These are phyloP conservation scores for Amphiprion ocellaris DNA, from an alignment of 2,113 vertebrate species.

Conservation along the genomic window DNA sequence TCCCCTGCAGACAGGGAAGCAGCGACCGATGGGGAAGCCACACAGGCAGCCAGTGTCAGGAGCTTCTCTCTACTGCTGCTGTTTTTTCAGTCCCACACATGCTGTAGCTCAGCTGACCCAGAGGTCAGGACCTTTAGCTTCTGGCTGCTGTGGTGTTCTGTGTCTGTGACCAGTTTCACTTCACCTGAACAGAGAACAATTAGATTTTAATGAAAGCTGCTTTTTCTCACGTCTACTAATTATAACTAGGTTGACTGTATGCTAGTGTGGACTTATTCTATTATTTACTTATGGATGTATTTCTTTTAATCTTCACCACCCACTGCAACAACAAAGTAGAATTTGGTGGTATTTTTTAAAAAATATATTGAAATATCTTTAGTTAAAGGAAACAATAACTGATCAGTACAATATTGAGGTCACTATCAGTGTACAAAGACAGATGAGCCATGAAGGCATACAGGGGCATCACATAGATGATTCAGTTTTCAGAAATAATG, in stretches of 20 bases:
- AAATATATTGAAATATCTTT: background rate
- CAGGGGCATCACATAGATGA: background rate
- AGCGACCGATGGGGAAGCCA: conserved; percentile 81
- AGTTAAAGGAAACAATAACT: too few species aligned
- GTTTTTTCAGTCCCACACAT: conserved; percentile 66
- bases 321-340: background rate
- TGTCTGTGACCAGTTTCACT: conserved; percentile 82
- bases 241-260: background rate
- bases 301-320: background rate
- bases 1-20: conserved; percentile 86
- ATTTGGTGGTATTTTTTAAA: background rate
- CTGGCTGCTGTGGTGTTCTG: conserved; percentile 57
- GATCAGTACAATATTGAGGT: too few species aligned
- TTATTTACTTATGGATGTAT: background rate
- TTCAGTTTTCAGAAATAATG: background rate
- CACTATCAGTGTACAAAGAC: background rate
- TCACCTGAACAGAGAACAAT: conserved; percentile 66
- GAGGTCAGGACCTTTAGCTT: conserved; percentile 75
- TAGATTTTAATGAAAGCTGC: conserved; percentile 13
- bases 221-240: background rate
- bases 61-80: conserved; percentile 71
- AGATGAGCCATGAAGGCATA: background rate
- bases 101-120: conserved; percentile 74
- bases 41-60: conserved; percentile 64
- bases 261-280: background rate